Conservation (phyloP, 2,888 invertebrate species). For the Lacanobia wlatinum region DNA sequence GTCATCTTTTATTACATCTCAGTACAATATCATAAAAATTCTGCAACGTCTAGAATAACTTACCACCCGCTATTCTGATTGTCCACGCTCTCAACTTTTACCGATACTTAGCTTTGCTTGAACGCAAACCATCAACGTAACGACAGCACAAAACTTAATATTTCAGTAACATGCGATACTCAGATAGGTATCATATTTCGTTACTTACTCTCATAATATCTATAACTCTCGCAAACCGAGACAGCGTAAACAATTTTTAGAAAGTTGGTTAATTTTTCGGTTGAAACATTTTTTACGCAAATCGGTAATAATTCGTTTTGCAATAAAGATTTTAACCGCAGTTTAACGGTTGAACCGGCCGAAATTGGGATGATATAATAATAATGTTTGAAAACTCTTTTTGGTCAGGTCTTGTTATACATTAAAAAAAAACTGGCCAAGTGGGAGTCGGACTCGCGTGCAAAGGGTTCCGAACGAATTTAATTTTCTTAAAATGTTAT, state of each 20-base stretch:
- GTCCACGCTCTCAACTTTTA: slow-evolving; percentile 33
- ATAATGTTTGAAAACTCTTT: slow-evolving; percentile 14
- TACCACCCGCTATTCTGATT: slow-evolving; percentile 22
- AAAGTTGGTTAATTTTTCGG: slow-evolving; percentile 67
- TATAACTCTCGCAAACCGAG: slow-evolving; percentile 53
- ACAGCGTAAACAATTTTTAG: slow-evolving; percentile 68
- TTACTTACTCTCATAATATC: slow-evolving; percentile 10
- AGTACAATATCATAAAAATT: slow-evolving; percentile 1
- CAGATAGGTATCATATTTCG: slow-evolving; percentile 62
- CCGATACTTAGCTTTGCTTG: slow-evolving; percentile 25
- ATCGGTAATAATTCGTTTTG: slow-evolving; percentile 54
- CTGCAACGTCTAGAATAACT: slow-evolving; percentile 21
- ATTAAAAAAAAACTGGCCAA: neutral
- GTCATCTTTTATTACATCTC: neutral
- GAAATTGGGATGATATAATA: slow-evolving; percentile 35
- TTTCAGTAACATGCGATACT: slow-evolving; percentile 54
- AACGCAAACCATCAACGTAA: neutral
- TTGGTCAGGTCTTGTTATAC: neutral
- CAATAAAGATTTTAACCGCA: slow-evolving; percentile 52
- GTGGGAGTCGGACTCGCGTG: too few relatives aligned
- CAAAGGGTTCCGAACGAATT: too few relatives aligned
- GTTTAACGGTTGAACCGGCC: slow-evolving; percentile 51
- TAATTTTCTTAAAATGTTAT: too few relatives aligned
- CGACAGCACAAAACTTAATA: slow-evolving; percentile 35
- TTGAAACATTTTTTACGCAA: slow-evolving; percentile 62